A percentile compares a stretch with the other conserved stretches of the same genome.
Conservation (phyloP, 2,113 vertebrate species). For the Axis porcinus region DNA sequence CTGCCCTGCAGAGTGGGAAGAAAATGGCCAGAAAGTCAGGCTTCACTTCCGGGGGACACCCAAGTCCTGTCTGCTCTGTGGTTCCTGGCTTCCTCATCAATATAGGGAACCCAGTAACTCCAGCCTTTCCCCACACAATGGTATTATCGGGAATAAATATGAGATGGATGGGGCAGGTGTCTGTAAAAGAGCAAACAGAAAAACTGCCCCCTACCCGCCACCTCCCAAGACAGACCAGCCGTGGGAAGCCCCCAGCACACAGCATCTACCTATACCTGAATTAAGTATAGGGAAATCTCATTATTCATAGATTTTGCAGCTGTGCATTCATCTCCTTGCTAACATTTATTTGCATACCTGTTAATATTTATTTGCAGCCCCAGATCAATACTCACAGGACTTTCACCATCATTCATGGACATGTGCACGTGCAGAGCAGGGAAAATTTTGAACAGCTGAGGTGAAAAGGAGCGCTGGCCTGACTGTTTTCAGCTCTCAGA, state of each 20-base stretch:
- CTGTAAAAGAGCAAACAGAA: background rate
- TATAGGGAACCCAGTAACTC: background rate
- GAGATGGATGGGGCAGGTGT: background rate
- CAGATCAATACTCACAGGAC: background rate
- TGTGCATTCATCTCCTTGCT: background rate
- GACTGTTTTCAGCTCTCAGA: background rate
- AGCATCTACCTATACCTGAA: background rate
- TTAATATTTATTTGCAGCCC: background rate
- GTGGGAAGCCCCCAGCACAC: background rate
- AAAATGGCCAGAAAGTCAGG: background rate
- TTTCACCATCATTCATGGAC: background rate
- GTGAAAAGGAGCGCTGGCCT: background rate
- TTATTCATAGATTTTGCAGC: background rate
- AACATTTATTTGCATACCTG: background rate
- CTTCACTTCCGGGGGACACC: background rate
- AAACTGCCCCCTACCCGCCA: background rate
- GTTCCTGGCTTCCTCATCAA: background rate
- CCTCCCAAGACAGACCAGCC: background rate
- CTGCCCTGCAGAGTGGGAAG: background rate
- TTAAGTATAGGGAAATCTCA: background rate
- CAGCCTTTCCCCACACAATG: background rate
- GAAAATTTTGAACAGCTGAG: background rate
- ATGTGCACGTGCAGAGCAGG: fast-evolving
- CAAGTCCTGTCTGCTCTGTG: background rate
- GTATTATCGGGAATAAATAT: background rate